Conservation (phyloP, 2,888 invertebrate species). For the Platypus cylindrus region DNA sequence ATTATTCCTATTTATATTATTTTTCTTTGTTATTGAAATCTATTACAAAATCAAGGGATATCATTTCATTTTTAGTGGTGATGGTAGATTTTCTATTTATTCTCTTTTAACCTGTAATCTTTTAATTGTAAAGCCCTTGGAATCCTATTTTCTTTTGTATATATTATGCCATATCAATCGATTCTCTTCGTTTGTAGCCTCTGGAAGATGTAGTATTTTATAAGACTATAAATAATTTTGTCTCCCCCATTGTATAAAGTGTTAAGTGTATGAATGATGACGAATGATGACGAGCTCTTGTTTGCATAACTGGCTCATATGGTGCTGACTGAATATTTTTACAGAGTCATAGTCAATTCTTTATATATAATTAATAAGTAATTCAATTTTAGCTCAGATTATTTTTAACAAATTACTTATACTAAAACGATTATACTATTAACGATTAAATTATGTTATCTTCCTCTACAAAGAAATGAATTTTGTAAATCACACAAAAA, state of each 20-base stretch:
- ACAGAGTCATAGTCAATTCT: slow-evolving; percentile 35
- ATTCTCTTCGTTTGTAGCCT: slow-evolving; percentile 27
- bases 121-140: slow-evolving; percentile 20
- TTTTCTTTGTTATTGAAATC: slow-evolving; percentile 17
- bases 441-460: slow-evolving; percentile 11
- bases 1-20: slow-evolving; percentile 18
- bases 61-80: slow-evolving; percentile 27
- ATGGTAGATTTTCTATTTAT: slow-evolving; percentile 25
- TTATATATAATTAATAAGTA: slow-evolving; percentile 18
- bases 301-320: slow-evolving; percentile 25
- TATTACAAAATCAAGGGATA: slow-evolving; percentile 28
- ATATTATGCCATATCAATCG: slow-evolving; percentile 18
- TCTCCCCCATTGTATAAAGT: slow-evolving; percentile 35
- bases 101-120: slow-evolving; percentile 19
- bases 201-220: slow-evolving; percentile 33
- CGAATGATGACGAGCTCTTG: slow-evolving; percentile 25
- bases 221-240: slow-evolving; percentile 32
- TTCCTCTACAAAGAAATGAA: slow-evolving; percentile 7
- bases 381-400: slow-evolving; percentile 4
- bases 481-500: slow-evolving; percentile 18
- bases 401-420: slow-evolving; percentile 16
- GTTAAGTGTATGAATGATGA: slow-evolving; percentile 35
- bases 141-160: slow-evolving; percentile 24
- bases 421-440: slow-evolving; percentile 5
- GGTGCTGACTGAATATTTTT: slow-evolving; percentile 35